These are phyloP conservation scores for Melanogrammus aeglefinus DNA, from an alignment of 2,797 vertebrate genomes.

Conservation along the genomic window DNA sequence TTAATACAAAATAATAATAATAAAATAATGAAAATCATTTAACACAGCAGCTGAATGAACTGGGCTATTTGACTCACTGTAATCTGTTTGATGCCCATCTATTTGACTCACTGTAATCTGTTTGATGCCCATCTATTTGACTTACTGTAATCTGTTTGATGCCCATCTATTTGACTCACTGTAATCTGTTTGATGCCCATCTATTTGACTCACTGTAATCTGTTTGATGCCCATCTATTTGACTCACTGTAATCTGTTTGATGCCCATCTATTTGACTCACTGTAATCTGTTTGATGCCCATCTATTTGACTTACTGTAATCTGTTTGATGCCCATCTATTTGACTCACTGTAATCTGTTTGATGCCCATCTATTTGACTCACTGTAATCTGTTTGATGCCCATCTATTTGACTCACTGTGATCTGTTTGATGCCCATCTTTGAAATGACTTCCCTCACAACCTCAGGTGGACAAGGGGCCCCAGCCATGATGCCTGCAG, in stretches of 20 bases:
- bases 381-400: too few species aligned
- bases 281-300: constrained; percentile 72
- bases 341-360: constrained; percentile 67
- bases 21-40: background rate
- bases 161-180: constrained; percentile 79
- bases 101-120: constrained; percentile 66
- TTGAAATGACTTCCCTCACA: constrained; percentile 61
- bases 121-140: constrained; percentile 65
- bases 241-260: constrained; percentile 75
- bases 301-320: constrained; percentile 70
- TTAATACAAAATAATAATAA: background rate
- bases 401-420: constrained; percentile 74
- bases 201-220: constrained; percentile 75
- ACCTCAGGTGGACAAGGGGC: constrained; percentile 82
- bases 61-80: constrained; percentile 74
- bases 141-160: constrained; percentile 72
- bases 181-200: constrained; percentile 73
- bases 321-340: constrained; percentile 68
- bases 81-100: constrained; percentile 71
- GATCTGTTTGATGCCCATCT: constrained; percentile 71
- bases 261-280: constrained; percentile 81
- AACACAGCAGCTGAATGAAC: background rate
- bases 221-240: constrained; percentile 73
- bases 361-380: constrained; percentile 64
- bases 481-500: constrained; percentile 80